Base-by-base conservation (phyloP, 92 coral and sea anemone species). In the Phymanthus crucifer region DNA sequence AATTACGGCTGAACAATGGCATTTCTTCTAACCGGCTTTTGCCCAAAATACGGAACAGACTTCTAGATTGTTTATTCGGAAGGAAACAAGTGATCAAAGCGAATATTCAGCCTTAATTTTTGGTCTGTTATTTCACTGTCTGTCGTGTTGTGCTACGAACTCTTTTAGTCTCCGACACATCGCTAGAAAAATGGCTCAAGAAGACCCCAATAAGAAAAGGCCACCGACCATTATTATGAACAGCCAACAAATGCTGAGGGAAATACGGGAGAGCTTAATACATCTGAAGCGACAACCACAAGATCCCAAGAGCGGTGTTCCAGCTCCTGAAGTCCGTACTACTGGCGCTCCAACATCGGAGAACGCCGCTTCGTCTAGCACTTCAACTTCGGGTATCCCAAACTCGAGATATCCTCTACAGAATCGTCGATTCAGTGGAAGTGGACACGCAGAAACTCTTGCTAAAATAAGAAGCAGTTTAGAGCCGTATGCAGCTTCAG, bases 211-310 rank as follows among this genome's bases (percentile, higher is more conserved):
- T 27, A 82, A 74, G 71, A 82, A 37, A 37, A 52, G 82, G 74
- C 97, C 85, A 26, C 82, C 77, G 54, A 72, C 91, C 19, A 78
- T 78, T 27, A 95, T 96, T 57, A 92, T 88, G 64, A 96, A 96
- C 83, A 89, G 90, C 77, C 98, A 93, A 52, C 85, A 82, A 69
- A 96, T 96, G 99, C 81, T 96, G 14, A 84, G 90, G 10, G 99
- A 96, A 43, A 96, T 96, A 21, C 86, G 91, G 12, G 94, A 93
- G 73, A 96, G 91, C 72, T 78, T 96, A 72, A 89, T 87, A 74
- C 99, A 96, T 78, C 81, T 96, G 52, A 80, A 83, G 33, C 83
- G 97, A 24, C 88, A 93, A 54, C 94, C 93, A 5, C 91, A 92
- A 32, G 81, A 80, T 33, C 38, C 72, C 13, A 54, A 68, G 21